phyloP scores from a whole-genome alignment of 2,113 vertebrate genomes.

The Burhinus oedicnemus region DNA sequence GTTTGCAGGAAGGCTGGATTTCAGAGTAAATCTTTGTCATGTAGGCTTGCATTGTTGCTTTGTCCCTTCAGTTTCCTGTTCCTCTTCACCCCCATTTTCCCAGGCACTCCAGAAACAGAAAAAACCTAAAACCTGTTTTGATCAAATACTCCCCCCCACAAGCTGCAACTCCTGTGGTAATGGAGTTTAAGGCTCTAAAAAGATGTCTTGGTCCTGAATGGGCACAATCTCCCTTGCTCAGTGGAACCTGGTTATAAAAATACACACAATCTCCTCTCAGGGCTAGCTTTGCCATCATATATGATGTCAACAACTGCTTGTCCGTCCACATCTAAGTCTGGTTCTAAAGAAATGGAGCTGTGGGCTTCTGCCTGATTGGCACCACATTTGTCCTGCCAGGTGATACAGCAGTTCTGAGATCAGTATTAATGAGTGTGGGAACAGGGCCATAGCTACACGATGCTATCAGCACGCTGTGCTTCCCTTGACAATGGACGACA shows the following conservation, averaged over 20 bases:
- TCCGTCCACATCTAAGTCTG: neutral
- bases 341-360: neutral
- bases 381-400: neutral
- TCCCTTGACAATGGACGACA: neutral
- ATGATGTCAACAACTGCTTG: neutral
- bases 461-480: neutral
- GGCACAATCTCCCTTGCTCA: neutral
- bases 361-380: neutral
- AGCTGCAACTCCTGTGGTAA: neutral
- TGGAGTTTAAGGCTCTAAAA: neutral
- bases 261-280: fast-evolving
- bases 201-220: neutral
- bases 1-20: neutral
- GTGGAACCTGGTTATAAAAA: neutral
- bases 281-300: neutral
- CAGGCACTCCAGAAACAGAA: neutral
- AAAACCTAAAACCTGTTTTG: fast-evolving
- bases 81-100: neutral
- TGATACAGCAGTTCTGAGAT: neutral
- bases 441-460: neutral
- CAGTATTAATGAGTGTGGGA: neutral
- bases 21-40: neutral
- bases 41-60: neutral
- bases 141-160: too few species aligned
- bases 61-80: neutral